phyloP scores from a whole-genome alignment of 2,888 invertebrate species.

The Scaptodrosophila latifasciaeformis region DNA sequence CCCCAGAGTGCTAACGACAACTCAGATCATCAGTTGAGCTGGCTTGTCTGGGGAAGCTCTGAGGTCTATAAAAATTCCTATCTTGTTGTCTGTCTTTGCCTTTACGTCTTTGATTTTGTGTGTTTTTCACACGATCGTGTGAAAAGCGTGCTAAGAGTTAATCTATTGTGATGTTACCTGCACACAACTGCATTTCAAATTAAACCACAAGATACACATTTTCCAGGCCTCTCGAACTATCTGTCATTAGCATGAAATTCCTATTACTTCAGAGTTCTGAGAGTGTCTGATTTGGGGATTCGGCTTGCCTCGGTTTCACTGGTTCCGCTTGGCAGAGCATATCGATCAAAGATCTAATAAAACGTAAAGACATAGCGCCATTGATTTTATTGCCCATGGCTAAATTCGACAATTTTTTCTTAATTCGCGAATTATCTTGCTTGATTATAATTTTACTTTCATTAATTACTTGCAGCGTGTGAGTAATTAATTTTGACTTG shows the following conservation, averaged over 20 bases:
- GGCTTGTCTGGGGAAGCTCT: too few relatives aligned
- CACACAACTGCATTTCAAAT: slow-evolving; percentile 20
- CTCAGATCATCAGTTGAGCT: too few relatives aligned
- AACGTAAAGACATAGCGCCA: slow-evolving; percentile 11
- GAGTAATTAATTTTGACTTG: slow-evolving; percentile 51
- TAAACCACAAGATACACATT: slow-evolving; percentile 33
- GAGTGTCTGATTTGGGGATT: too few relatives aligned
- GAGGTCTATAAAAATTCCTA: background rate
- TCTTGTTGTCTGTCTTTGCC: too few relatives aligned
- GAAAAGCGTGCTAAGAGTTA: slow-evolving; percentile 62
- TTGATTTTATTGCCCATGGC: background rate
- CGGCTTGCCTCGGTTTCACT: too few relatives aligned
- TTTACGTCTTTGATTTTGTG: slow-evolving; percentile 23
- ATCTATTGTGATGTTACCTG: too few relatives aligned
- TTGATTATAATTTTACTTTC: slow-evolving; percentile 56
- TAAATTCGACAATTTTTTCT: slow-evolving; percentile 3
- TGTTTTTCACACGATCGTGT: slow-evolving; percentile 57
- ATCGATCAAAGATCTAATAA: slow-evolving; percentile 37
- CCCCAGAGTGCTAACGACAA: too few relatives aligned
- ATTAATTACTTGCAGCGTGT: slow-evolving; percentile 33
- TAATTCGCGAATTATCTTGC: slow-evolving; percentile 15
- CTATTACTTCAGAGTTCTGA: slow-evolving; percentile 11
- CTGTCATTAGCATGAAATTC: slow-evolving; percentile 32
- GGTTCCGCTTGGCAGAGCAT: too few relatives aligned
- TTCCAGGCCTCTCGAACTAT: slow-evolving; percentile 39